Conservation (phyloP, 1,140 invertebrate species). For the Halictus rubicundus region DNA sequence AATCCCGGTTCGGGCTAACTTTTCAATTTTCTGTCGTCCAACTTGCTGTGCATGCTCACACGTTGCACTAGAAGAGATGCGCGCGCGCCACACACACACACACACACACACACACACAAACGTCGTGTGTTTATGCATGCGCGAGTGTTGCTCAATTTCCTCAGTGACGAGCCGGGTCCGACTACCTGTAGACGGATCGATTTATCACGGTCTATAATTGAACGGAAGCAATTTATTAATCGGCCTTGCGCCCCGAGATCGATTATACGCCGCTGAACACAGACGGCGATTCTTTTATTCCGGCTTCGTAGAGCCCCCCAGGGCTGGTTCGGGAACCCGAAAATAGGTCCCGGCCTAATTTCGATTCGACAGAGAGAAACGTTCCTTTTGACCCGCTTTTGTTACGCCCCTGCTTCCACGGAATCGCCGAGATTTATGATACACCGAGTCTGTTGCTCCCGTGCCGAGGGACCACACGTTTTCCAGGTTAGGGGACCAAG, state of each 20-base stretch:
- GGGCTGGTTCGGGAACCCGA: background rate
- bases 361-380: slow-evolving; percentile 1
- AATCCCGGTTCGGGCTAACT: slow-evolving; percentile 60
- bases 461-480: background rate
- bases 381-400: background rate
- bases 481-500: background rate
- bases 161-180: slow-evolving; percentile 54
- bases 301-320: background rate
- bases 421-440: slow-evolving; percentile 1
- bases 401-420: background rate
- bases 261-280: slow-evolving; percentile 46
- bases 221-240: slow-evolving; percentile 70
- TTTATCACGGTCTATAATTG: slow-evolving; percentile 67
- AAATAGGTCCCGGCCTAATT: background rate
- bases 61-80: background rate
- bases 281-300: slow-evolving; percentile 45
- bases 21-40: slow-evolving; percentile 62
- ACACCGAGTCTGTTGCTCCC: background rate
- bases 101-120: too few relatives aligned
- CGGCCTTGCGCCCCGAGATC: slow-evolving; percentile 56
- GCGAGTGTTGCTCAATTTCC: slow-evolving; percentile 57
- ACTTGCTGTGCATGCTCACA: slow-evolving; percentile 33
- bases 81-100: background rate
- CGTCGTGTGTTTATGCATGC: background rate
- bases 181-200: slow-evolving; percentile 59